These are phyloP conservation scores for Alcedo atthis DNA, from an alignment of 2,797 vertebrate genomes.

Conservation along the genomic window DNA sequence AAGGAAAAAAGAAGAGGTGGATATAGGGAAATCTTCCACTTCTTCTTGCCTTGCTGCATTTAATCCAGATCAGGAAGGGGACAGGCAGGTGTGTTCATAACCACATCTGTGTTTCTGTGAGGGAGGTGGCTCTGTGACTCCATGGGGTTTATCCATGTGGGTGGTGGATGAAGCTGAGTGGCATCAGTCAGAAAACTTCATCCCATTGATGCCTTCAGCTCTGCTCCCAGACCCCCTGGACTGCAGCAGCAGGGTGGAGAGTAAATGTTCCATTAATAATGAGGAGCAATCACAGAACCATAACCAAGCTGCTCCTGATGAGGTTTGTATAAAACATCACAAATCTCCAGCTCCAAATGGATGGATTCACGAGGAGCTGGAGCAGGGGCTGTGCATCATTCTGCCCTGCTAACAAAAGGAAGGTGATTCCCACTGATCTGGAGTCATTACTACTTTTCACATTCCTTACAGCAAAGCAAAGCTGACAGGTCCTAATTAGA, in stretches of 20 bases:
- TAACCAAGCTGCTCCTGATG: not conserved
- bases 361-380: not conserved
- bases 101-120: not conserved
- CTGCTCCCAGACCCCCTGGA: not conserved
- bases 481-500: slow-evolving; percentile 59
- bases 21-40: not conserved
- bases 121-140: not conserved
- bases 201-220: not conserved
- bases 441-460: slow-evolving; percentile 37
- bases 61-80: not conserved
- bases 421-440: not conserved
- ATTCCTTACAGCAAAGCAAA: slow-evolving; percentile 37
- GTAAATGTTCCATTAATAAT: not conserved
- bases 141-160: not conserved
- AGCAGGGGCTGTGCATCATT: not conserved
- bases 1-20: too few relatives aligned
- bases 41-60: not conserved
- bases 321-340: not conserved
- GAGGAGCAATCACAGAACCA: not conserved
- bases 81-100: not conserved
- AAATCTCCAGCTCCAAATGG: not conserved
- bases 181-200: rapidly evolving
- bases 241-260: not conserved
- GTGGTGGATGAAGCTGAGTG: not conserved
- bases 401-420: slow-evolving; percentile 14